Evolutionary conservation across 1,140 invertebrate genomes (phyloP).

Genomic region (Sesamia nonagrioides): DNA sequence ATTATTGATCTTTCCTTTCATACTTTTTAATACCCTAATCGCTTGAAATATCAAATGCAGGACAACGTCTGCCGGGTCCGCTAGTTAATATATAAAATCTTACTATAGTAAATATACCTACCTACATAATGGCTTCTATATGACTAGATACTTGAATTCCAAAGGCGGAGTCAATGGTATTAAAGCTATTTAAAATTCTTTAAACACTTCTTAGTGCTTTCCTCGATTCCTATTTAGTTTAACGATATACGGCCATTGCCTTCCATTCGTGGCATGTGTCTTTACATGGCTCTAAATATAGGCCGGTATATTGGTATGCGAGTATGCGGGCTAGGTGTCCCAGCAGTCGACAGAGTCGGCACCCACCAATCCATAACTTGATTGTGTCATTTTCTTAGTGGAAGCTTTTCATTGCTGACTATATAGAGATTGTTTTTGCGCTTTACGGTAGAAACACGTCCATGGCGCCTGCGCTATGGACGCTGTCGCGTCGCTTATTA

Average conservation of each 20-base stretch:
- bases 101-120: too few species aligned
- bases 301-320: constrained; percentile 66
- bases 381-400: not conserved
- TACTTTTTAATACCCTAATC: too few species aligned
- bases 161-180: constrained; percentile 7
- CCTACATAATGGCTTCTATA: not conserved
- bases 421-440: constrained; percentile 32
- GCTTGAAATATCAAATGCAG: too few species aligned
- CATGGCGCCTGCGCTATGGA: constrained; percentile 28
- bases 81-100: too few species aligned
- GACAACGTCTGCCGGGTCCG: too few species aligned
- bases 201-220: constrained; percentile 49
- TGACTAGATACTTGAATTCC: constrained; percentile 3
- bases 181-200: constrained; percentile 50
- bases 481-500: constrained; percentile 16
- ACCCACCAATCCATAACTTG: constrained; percentile 39
- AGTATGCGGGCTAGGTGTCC: constrained; percentile 61
- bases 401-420: constrained; percentile 34
- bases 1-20: too few species aligned
- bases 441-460: not conserved
- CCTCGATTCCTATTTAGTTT: constrained; percentile 57
- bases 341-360: constrained; percentile 31
- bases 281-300: constrained; percentile 73
- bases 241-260: constrained; percentile 49
- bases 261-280: constrained; percentile 58